Percentiles rank a stretch among this genome's conserved stretches.
Evolutionary conservation across 2,888 invertebrate genomes (phyloP).

Genomic region (Macrophya alboannulata): DNA sequence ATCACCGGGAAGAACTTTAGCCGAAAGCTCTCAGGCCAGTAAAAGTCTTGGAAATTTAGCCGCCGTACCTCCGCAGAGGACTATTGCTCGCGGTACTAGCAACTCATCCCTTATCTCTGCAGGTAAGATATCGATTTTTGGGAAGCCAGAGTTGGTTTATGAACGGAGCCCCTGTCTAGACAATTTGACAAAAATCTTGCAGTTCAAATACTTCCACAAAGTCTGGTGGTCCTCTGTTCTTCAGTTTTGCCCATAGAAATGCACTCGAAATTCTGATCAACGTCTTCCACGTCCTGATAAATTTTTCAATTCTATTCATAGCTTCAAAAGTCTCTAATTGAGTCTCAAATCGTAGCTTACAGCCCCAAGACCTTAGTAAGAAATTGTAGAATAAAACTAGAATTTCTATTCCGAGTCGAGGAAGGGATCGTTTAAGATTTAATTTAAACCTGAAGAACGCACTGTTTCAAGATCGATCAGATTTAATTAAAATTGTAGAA

Average conservation of each 20-base stretch:
- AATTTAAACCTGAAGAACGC: too few relatives aligned
- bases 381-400: background rate
- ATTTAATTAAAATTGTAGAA: background rate
- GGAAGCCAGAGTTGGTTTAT: background rate
- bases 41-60: constrained; percentile 77
- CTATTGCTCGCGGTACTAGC: constrained; percentile 73
- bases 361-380: background rate
- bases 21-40: constrained; percentile 76
- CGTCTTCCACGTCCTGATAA: too few relatives aligned
- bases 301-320: too few relatives aligned
- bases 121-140: constrained; percentile 65
- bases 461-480: too few relatives aligned
- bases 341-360: background rate
- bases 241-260: too few relatives aligned
- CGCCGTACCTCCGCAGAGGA: constrained; percentile 59
- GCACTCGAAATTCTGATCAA: too few relatives aligned
- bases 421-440: too few relatives aligned
- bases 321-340: too few relatives aligned
- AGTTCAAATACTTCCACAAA: background rate
- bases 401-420: background rate
- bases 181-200: background rate
- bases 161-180: background rate
- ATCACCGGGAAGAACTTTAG: constrained; percentile 71
- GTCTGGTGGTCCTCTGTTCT: too few relatives aligned
- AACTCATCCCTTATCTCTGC: constrained; percentile 77